Evolutionary conservation across 2,113 vertebrate genomes (phyloP).

Genomic region (Marmota flaviventris): DNA sequence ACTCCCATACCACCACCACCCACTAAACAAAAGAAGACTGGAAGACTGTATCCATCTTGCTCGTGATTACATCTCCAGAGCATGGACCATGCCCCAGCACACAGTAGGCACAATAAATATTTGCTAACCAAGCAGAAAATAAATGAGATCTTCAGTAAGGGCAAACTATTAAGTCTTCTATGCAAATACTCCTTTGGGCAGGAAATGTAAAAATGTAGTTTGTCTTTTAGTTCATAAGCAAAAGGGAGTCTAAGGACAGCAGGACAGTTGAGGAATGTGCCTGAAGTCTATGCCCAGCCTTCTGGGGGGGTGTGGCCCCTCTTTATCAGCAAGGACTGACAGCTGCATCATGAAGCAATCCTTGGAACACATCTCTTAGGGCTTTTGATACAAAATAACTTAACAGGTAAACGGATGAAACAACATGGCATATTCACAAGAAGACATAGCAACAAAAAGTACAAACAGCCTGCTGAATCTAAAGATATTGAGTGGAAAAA

Average conservation of each 20-base stretch:
- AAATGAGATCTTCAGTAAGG: background rate
- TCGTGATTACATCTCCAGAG: background rate
- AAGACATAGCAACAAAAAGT: background rate
- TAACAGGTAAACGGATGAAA: no score
- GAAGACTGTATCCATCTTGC: background rate
- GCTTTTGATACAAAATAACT: background rate
- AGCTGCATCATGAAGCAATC: background rate
- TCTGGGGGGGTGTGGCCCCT: background rate
- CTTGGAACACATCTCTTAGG: background rate
- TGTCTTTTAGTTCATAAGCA: background rate
- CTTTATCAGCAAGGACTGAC: background rate
- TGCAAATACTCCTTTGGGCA: background rate
- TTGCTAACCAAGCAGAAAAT: constrained; percentile 1
- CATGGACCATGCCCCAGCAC: background rate
- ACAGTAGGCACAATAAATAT: background rate
- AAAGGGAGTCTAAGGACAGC: accelerated
- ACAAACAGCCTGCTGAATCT: background rate
- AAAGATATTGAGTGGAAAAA: background rate
- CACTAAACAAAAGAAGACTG: background rate
- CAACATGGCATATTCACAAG: background rate
- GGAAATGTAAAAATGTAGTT: background rate
- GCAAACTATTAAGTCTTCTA: background rate
- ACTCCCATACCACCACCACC: background rate
- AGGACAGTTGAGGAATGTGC: accelerated
- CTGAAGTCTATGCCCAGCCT: background rate